phyloP scores from a whole-genome alignment of 1,140 invertebrate genomes.

The Whitmania pigra region DNA sequence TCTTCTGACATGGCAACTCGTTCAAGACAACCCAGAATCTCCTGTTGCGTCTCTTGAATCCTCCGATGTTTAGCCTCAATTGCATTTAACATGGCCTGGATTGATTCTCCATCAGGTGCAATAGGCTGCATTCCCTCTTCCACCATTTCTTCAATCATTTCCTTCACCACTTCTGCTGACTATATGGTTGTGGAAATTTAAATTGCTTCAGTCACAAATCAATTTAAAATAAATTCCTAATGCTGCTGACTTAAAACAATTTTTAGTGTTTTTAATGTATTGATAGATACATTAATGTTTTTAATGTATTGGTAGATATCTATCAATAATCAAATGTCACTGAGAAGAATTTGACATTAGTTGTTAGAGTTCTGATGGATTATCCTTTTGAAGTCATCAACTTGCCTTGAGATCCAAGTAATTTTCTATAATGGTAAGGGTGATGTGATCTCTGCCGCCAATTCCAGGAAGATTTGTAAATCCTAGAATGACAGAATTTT shows the following conservation, averaged over 20 bases:
- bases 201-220: not conserved
- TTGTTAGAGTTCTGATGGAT: no score
- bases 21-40: conserved; percentile 37
- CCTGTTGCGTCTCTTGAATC: conserved; percentile 35
- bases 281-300: no score
- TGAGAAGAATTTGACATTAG: no score
- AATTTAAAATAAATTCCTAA: not conserved
- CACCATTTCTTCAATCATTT: conserved; percentile 38
- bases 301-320: no score
- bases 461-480: conserved; percentile 41
- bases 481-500: conserved; percentile 27
- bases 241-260: no score
- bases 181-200: conserved; percentile 12
- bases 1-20: conserved; percentile 39
- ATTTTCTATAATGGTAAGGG: conserved; percentile 41
- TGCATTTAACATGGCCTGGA: conserved; percentile 38
- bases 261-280: no score
- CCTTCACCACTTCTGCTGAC: conserved; percentile 42
- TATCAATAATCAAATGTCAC: no score
- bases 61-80: conserved; percentile 36
- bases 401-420: conserved; percentile 42
- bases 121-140: conserved; percentile 38
- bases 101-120: conserved; percentile 38
- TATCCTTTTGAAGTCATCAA: not conserved
- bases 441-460: conserved; percentile 40